Percentiles rank a stretch among this genome's conserved stretches.
Evolutionary conservation across 2,797 vertebrate species (phyloP).

Genomic region (Coregonus suidteri): DNA sequence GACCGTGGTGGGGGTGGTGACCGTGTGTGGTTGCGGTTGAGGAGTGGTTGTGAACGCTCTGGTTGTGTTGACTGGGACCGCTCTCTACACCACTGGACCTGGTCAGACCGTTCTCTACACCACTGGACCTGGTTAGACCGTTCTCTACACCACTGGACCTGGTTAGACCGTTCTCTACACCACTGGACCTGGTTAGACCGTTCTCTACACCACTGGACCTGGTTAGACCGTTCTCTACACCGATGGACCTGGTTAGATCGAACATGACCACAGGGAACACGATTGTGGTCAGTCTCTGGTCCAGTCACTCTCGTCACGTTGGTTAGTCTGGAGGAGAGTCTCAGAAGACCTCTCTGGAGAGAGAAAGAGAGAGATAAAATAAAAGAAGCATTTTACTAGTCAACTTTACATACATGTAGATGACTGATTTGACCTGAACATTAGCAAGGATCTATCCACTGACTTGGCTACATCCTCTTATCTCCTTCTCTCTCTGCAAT

Average conservation of each 20-base stretch:
- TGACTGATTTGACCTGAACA: no score
- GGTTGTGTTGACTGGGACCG: conserved; percentile 59
- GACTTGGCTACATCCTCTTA: neutral
- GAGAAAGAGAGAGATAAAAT: neutral
- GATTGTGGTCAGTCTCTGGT: neutral
- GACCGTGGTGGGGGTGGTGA: neutral
- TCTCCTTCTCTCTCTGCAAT: neutral
- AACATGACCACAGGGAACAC: conserved; percentile 64
- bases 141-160: conserved; percentile 74
- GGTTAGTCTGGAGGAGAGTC: neutral
- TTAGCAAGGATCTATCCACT: no score
- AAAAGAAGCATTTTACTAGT: no score
- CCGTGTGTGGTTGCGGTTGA: conserved; percentile 39
- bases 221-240: conserved; percentile 72
- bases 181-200: conserved; percentile 75
- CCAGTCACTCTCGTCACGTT: no score
- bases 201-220: conserved; percentile 74
- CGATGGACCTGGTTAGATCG: conserved; percentile 76
- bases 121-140: conserved; percentile 75
- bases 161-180: conserved; percentile 72
- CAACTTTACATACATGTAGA: no score
- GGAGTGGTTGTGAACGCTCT: conserved; percentile 40
- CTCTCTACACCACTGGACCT: conserved; percentile 29
- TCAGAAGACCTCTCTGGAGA: neutral
- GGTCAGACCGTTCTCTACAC: conserved; percentile 71